Percentiles rank a stretch among this genome's conserved stretches.
Evolutionary conservation across 1,140 invertebrate species (phyloP).

Genomic region (Helicoverpa zea): DNA sequence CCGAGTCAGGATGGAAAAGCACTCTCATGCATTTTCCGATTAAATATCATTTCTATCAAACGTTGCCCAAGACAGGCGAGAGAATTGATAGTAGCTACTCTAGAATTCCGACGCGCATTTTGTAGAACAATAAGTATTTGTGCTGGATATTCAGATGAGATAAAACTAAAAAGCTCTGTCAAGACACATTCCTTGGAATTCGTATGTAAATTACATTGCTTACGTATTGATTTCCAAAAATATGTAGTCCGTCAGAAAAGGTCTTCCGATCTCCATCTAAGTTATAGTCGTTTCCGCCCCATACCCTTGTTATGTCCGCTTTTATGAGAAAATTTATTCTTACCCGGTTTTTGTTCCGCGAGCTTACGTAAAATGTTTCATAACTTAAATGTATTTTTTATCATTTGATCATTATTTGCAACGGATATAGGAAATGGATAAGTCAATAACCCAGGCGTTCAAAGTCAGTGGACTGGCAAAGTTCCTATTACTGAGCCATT

Average conservation of each 20-base stretch:
- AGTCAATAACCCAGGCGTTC: not conserved
- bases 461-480: slow-evolving; percentile 9
- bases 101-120: not conserved
- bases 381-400: slow-evolving; percentile 14
- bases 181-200: slow-evolving; percentile 41
- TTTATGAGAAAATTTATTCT: slow-evolving; percentile 47
- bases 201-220: slow-evolving; percentile 49
- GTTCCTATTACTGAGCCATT: slow-evolving; percentile 34
- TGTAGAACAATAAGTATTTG: not conserved
- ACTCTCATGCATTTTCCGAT: slow-evolving; percentile 20
- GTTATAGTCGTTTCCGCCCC: slow-evolving; percentile 48
- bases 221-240: slow-evolving; percentile 51
- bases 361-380: slow-evolving; percentile 26
- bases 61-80: not conserved
- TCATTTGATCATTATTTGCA: not conserved
- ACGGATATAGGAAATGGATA: slow-evolving; percentile 16
- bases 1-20: slow-evolving; percentile 5
- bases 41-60: not conserved
- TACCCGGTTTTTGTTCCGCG: slow-evolving; percentile 25
- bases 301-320: slow-evolving; percentile 49
- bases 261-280: slow-evolving; percentile 46
- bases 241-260: slow-evolving; percentile 48
- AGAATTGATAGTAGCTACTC: slow-evolving; percentile 16
- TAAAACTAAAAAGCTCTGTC: slow-evolving; percentile 28
- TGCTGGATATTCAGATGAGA: not conserved